These are phyloP conservation scores for Agrilus cyanescens DNA, from an alignment of 2,888 invertebrate species.

Conservation along the genomic window DNA sequence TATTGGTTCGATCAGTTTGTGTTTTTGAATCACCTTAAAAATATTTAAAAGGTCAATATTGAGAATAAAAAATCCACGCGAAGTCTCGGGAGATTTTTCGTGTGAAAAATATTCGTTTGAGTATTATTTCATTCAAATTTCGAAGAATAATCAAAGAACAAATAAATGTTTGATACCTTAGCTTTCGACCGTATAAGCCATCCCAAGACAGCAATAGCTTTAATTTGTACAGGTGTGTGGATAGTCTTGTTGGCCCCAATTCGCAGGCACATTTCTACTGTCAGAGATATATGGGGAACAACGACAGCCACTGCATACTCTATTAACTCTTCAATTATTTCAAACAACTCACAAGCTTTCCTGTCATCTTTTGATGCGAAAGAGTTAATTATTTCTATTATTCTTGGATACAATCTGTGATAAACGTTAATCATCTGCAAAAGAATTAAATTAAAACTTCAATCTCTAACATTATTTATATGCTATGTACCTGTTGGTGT, in stretches of 20 bases:
- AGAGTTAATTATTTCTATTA: constrained; percentile 48
- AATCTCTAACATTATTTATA: background rate
- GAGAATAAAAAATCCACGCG: background rate
- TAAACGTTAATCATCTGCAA: constrained; percentile 44
- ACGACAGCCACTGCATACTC: constrained; percentile 49
- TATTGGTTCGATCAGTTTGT: constrained; percentile 58
- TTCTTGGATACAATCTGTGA: constrained; percentile 47
- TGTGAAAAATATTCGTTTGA: too few relatives aligned
- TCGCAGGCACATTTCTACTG: constrained; percentile 55
- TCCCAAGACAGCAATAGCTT: constrained; percentile 54
- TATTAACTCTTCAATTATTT: constrained; percentile 53
- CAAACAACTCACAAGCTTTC: constrained; percentile 48
- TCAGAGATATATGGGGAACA: constrained; percentile 48
- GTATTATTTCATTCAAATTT: background rate
- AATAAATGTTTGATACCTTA: constrained; percentile 37
- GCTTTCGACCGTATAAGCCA: constrained; percentile 57
- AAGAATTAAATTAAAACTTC: constrained; percentile 5
- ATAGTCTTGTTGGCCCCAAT: constrained; percentile 45
- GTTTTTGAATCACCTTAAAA: constrained; percentile 45
- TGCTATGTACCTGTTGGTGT: constrained; percentile 42
- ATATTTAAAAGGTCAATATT: constrained; percentile 1
- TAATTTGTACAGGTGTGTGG: constrained; percentile 51
- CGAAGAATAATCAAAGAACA: background rate
- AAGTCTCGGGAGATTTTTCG: background rate
- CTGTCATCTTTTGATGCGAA: constrained; percentile 45